These are phyloP conservation scores for Vanessa atalanta DNA, from an alignment of 1,140 invertebrate genomes.

Conservation along the genomic window DNA sequence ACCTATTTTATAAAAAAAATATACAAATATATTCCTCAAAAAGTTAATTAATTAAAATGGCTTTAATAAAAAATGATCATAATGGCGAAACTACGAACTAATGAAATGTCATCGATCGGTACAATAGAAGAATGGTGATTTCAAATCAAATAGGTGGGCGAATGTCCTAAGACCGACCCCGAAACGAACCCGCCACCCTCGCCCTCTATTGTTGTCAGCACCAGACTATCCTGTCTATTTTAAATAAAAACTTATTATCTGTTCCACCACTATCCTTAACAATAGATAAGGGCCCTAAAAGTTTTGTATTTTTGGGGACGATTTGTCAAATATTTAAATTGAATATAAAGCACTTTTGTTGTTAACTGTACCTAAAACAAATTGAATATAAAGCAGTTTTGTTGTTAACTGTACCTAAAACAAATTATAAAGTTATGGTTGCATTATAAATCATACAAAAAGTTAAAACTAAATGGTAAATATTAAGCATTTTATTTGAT, in stretches of 20 bases:
- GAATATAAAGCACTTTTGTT: background rate
- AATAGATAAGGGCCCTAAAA: slow-evolving; percentile 18
- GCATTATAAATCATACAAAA: too few relatives aligned
- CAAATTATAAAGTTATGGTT: too few relatives aligned
- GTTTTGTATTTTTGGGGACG: slow-evolving; percentile 9
- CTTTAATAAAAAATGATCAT: too few relatives aligned
- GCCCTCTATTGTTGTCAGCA: slow-evolving; percentile 34
- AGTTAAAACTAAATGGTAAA: too few relatives aligned
- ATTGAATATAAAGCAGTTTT: background rate
- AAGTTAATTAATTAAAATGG: too few relatives aligned
- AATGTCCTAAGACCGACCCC: slow-evolving; percentile 14
- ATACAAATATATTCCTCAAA: too few relatives aligned
- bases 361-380: background rate
- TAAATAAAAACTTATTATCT: slow-evolving; percentile 48
- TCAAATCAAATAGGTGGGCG: slow-evolving; percentile 24
- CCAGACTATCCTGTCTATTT: slow-evolving; percentile 42
- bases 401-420: background rate
- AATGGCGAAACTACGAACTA: slow-evolving; percentile 14
- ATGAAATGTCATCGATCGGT: slow-evolving; percentile 18
- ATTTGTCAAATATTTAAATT: slow-evolving; percentile 5
- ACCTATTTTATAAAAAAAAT: too few relatives aligned
- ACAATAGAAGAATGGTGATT: slow-evolving; percentile 9
- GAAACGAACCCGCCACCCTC: slow-evolving; percentile 34
- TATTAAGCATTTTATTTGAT: too few relatives aligned
- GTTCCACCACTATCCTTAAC: slow-evolving; percentile 3